phyloP scores from a whole-genome alignment of 2,113 vertebrate species.

The Microcebus tavaratra region DNA sequence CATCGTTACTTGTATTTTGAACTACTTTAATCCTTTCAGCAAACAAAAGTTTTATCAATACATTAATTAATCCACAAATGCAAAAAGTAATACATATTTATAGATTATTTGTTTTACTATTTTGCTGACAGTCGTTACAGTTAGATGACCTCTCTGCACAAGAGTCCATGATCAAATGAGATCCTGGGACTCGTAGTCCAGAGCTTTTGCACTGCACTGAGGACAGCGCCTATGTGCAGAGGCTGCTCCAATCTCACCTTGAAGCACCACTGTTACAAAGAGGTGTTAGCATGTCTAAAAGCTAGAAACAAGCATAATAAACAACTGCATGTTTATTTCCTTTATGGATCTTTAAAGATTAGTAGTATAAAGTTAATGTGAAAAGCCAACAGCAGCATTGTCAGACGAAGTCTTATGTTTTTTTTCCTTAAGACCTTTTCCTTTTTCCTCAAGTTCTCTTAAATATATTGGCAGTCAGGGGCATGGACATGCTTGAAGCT shows the following conservation, averaged over 20 bases:
- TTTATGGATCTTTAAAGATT: neutral
- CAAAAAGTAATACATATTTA: neutral
- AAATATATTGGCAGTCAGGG: neutral
- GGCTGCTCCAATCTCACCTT: neutral
- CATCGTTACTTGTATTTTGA: neutral
- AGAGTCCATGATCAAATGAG: neutral
- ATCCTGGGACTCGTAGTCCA: neutral
- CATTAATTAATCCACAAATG: neutral
- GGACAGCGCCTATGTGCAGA: rapidly evolving
- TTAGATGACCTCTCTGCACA: neutral
- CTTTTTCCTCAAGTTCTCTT: neutral
- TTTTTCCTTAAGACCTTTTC: neutral
- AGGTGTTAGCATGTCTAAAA: neutral
- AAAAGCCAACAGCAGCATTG: neutral
- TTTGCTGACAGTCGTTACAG: neutral
- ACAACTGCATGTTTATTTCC: neutral
- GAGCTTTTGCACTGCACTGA: neutral
- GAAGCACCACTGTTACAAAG: neutral
- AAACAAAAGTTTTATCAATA: neutral
- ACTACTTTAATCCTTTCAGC: neutral
- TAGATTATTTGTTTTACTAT: neutral
- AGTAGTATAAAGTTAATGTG: neutral
- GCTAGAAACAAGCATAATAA: neutral
- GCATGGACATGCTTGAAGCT: no score
- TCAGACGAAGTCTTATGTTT: neutral